Conservation (phyloP, 2,888 invertebrate genomes). For the Antheraea assamensis region DNA sequence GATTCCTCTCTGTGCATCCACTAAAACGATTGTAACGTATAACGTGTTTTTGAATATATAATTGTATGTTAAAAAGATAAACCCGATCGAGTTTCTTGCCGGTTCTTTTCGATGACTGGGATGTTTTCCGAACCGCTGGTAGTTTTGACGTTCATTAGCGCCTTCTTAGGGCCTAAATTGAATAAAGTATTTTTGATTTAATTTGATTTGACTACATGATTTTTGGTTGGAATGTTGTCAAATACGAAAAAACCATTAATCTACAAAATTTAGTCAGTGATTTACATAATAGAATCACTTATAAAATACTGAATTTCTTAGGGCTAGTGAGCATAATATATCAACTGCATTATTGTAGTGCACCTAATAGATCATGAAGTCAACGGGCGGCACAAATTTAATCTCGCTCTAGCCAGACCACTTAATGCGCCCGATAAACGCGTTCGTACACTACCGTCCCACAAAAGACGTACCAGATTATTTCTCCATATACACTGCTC, state of each 20-base stretch:
- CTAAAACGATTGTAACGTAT: no score
- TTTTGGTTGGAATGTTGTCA: neutral
- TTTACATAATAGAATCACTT: neutral
- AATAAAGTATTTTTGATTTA: no score
- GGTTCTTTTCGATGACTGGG: no score
- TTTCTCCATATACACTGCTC: neutral
- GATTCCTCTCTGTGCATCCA: no score
- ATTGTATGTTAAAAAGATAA: no score
- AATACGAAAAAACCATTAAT: neutral
- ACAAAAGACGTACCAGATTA: conserved; percentile 25
- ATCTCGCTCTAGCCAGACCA: conserved; percentile 57
- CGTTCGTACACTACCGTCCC: conserved; percentile 27
- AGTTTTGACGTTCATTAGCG: no score
- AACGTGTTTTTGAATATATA: no score
- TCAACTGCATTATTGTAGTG: conserved; percentile 29
- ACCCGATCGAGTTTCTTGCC: no score
- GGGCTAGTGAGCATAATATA: conserved; percentile 22
- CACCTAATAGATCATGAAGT: conserved; percentile 59
- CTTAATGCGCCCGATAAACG: conserved; percentile 29
- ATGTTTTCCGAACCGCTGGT: no score
- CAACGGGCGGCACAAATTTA: conserved; percentile 69
- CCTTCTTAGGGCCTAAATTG: no score
- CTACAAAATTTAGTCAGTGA: neutral
- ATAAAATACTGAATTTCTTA: neutral
- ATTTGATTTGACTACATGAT: neutral